Evolutionary conservation across 2,797 vertebrate species (phyloP).

Genomic region (Melanotaenia parkinsoni): DNA sequence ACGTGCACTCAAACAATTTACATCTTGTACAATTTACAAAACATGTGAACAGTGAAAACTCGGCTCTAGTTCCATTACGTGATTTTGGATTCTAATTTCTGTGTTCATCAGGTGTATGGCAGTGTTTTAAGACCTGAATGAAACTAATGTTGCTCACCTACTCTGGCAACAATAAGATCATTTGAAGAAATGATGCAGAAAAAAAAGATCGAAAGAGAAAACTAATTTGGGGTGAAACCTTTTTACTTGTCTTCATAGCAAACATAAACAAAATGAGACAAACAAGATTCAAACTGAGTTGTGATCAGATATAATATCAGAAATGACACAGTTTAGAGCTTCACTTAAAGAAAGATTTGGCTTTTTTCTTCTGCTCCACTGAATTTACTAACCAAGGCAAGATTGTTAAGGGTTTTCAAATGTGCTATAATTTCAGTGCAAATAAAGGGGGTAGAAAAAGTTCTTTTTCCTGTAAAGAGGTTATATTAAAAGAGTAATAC

Average conservation of each 20-base stretch:
- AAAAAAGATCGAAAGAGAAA: neutral
- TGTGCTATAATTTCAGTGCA: constrained; percentile 75
- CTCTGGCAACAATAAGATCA: constrained; percentile 16
- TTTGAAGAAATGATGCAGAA: constrained; percentile 5
- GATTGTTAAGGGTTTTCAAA: constrained; percentile 65
- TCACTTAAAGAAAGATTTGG: constrained; percentile 52
- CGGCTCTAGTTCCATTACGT: constrained; percentile 4
- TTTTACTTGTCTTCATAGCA: constrained; percentile 13
- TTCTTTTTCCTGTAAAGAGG: constrained; percentile 47
- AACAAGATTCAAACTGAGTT: constrained; percentile 33
- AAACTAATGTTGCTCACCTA: constrained; percentile 29
- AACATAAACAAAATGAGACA: constrained; percentile 26
- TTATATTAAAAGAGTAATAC: constrained; percentile 64
- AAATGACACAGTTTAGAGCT: constrained; percentile 44
- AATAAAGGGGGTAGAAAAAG: constrained; percentile 69
- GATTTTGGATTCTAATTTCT: neutral
- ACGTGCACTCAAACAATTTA: constrained; percentile 68
- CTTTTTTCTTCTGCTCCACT: constrained; percentile 66
- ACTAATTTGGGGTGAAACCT: constrained; percentile 2
- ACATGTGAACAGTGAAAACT: constrained; percentile 65
- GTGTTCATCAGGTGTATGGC: constrained; percentile 19
- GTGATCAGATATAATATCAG: constrained; percentile 44
- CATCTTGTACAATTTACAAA: constrained; percentile 80
- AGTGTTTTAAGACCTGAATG: constrained; percentile 25
- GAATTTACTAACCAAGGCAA: constrained; percentile 70